Conservation (phyloP, 2,888 invertebrate species). For the Acleris holmiana region DNA sequence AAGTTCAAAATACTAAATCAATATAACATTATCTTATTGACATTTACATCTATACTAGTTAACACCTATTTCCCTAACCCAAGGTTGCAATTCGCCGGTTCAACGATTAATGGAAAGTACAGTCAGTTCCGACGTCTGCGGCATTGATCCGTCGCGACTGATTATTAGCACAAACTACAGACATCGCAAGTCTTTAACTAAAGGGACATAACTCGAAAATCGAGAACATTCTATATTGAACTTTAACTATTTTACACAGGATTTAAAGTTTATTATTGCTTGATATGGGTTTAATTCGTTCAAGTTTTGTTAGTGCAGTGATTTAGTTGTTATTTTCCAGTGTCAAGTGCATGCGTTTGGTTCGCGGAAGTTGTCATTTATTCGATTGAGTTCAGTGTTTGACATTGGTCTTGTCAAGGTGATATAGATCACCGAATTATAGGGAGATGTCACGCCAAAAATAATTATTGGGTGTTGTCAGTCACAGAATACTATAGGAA, state of each 20-base stretch:
- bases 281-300: not conserved
- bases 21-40: slow-evolving; percentile 23
- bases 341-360: slow-evolving; percentile 22
- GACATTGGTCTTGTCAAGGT: too few relatives aligned
- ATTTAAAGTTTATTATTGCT: not conserved
- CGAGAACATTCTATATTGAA: not conserved
- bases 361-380: not conserved
- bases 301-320: not conserved
- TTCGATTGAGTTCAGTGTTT: not conserved
- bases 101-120: not conserved
- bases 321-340: slow-evolving; percentile 25
- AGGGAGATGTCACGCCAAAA: too few relatives aligned
- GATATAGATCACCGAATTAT: too few relatives aligned
- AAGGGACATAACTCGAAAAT: not conserved
- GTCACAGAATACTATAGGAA: too few relatives aligned
- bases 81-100: slow-evolving; percentile 43
- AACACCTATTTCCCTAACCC: slow-evolving; percentile 41
- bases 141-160: slow-evolving; percentile 27
- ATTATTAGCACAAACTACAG: slow-evolving; percentile 5
- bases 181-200: not conserved
- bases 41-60: slow-evolving; percentile 27
- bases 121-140: slow-evolving; percentile 24
- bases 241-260: not conserved
- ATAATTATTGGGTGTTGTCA: too few relatives aligned
- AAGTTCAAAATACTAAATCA: not conserved